phyloP scores from a whole-genome alignment of 2,113 vertebrate genomes.

The Castor canadensis region DNA sequence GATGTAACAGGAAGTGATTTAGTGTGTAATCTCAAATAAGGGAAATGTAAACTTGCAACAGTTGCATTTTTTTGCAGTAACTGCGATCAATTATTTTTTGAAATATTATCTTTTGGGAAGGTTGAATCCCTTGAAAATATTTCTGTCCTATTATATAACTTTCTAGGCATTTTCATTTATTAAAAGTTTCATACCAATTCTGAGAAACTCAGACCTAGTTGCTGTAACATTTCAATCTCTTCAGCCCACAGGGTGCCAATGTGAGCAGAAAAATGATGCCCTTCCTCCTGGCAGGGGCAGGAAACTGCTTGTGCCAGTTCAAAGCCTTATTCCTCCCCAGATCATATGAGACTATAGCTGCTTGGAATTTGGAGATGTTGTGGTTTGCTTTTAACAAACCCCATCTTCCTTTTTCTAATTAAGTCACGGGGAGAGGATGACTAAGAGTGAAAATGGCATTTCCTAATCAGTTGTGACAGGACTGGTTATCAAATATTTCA shows the following conservation, averaged over 20 bases:
- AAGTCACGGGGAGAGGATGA: neutral
- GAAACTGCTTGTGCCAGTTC: neutral
- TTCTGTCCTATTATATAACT: neutral
- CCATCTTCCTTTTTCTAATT: neutral
- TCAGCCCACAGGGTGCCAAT: neutral
- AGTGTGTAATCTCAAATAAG: neutral
- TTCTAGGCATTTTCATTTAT: slow-evolving; percentile 3
- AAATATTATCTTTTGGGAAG: neutral
- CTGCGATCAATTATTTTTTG: neutral
- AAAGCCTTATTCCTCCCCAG: neutral
- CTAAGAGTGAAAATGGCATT: neutral
- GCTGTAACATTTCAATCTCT: neutral
- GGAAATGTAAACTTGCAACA: neutral
- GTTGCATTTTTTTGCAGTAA: neutral
- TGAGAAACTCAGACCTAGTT: slow-evolving; percentile 8
- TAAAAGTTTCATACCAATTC: neutral
- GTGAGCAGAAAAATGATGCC: neutral
- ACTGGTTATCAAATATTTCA: neutral
- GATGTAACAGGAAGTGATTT: neutral
- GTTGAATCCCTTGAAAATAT: neutral
- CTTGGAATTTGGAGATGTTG: neutral
- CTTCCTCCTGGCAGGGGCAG: neutral
- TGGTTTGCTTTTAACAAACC: neutral
- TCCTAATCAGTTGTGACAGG: neutral
- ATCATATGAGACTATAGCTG: neutral